A percentile compares a stretch with the other conserved stretches of the same genome.
Evolutionary conservation across 30 jellyfish, hydroid and myxozoan species (phyloP).

Genomic region (Aurelia aurita): DNA sequence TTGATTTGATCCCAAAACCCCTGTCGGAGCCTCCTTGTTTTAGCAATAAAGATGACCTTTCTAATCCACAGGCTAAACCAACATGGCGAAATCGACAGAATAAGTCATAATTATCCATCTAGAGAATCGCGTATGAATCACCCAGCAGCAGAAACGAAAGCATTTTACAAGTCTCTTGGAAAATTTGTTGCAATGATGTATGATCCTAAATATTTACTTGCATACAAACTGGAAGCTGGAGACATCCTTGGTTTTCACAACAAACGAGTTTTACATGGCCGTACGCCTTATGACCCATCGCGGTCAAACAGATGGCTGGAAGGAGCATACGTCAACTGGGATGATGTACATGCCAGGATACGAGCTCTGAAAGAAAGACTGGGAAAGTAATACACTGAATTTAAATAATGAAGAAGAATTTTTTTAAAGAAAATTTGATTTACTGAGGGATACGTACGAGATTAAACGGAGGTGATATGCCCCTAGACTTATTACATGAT

Average conservation of each 20-base stretch:
- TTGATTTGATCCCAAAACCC: background rate
- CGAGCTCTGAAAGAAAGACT: conserved; percentile 14
- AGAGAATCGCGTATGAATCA: conserved; percentile 55
- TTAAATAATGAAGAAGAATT: too few relatives aligned
- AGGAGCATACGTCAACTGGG: conserved; percentile 80
- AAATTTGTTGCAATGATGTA: conserved; percentile 22
- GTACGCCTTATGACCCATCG: conserved; percentile 69
- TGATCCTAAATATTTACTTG: conserved; percentile 32
- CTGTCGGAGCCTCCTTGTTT: background rate
- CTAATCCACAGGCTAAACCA: conserved; percentile 45
- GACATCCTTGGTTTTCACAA: conserved; percentile 69
- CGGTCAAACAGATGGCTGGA: conserved; percentile 65
- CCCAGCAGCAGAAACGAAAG: conserved; percentile 52
- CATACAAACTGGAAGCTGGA: conserved; percentile 68
- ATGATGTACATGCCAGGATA: conserved; percentile 48
- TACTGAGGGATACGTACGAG: too few relatives aligned
- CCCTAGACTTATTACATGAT: too few relatives aligned
- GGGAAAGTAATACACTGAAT: background rate
- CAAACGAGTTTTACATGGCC: conserved; percentile 76
- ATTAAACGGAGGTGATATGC: too few relatives aligned
- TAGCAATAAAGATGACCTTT: background rate
- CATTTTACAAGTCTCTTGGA: conserved; percentile 52
- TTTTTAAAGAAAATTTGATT: too few relatives aligned
- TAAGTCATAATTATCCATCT: conserved; percentile 64
- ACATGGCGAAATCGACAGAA: conserved; percentile 51